A percentile compares a stretch with the other conserved stretches of the same genome.
These are phyloP conservation scores for Chlorops oryzae DNA, from an alignment of 1,140 invertebrate species.

Conservation along the genomic window DNA sequence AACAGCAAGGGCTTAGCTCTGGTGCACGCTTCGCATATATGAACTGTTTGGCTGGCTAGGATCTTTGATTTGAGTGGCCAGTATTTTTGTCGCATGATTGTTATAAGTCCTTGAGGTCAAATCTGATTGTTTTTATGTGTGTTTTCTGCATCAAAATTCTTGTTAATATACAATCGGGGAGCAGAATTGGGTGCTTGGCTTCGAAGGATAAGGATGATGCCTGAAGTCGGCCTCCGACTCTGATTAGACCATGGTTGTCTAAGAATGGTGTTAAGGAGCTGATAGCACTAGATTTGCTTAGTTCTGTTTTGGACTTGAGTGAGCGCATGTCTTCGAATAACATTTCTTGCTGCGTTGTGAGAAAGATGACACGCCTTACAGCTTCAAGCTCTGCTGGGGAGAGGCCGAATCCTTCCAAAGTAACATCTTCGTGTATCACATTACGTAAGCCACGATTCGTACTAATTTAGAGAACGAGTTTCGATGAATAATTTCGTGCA, in stretches of 20 bases:
- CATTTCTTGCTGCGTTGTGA: too few species aligned
- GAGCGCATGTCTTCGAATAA: too few species aligned
- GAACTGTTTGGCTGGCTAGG: conserved; percentile 18
- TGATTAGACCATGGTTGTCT: not conserved
- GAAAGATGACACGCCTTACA: too few species aligned
- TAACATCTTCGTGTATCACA: too few species aligned
- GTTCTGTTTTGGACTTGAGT: too few species aligned
- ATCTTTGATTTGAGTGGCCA: conserved; percentile 31
- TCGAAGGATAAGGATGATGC: conserved; percentile 12
- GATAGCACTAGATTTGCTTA: too few species aligned
- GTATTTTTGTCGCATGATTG: conserved; percentile 18
- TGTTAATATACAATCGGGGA: conserved; percentile 36
- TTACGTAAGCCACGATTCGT: too few species aligned
- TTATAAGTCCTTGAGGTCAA: conserved; percentile 30
- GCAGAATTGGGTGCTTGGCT: conserved; percentile 46
- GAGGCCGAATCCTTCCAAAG: too few species aligned
- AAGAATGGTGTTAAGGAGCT: conserved; percentile 1
- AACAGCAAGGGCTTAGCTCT: conserved; percentile 19
- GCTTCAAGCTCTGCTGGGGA: too few species aligned
- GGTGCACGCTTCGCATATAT: conserved; percentile 37
- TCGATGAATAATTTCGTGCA: too few species aligned
- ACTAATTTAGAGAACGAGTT: too few species aligned
- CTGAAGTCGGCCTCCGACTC: not conserved
- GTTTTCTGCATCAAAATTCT: conserved; percentile 34
- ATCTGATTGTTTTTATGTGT: conserved; percentile 38